A percentile compares a stretch with the other conserved stretches of the same genome.
Evolutionary conservation across 2,888 invertebrate genomes (phyloP).

Genomic region (Cephus pulcher): DNA sequence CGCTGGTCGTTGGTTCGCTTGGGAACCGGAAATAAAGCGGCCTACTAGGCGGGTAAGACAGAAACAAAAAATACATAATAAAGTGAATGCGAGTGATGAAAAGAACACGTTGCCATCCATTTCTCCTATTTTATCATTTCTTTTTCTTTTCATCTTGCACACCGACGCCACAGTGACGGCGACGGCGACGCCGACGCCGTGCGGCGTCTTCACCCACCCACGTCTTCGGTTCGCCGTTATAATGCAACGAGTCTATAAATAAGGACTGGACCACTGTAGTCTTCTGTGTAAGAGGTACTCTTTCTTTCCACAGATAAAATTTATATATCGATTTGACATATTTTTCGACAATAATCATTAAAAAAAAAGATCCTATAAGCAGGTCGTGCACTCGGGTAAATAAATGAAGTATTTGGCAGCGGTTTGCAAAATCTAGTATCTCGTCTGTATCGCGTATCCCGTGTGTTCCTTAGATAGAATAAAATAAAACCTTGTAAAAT

Average conservation of each 20-base stretch:
- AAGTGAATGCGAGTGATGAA: neutral
- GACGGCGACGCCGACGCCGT: constrained; percentile 15
- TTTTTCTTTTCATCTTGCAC: neutral
- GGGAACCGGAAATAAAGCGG: neutral
- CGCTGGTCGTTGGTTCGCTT: neutral
- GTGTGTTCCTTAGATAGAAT: neutral
- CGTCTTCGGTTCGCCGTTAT: constrained; percentile 9
- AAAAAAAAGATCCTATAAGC: neutral
- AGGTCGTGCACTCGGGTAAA: neutral
- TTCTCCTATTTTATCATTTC: neutral
- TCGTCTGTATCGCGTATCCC: neutral
- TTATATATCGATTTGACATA: neutral
- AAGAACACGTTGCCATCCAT: neutral
- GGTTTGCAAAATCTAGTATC: neutral
- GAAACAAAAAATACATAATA: neutral
- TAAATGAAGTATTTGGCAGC: neutral
- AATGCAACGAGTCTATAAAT: constrained; percentile 25
- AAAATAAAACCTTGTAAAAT: neutral
- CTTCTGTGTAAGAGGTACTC: neutral
- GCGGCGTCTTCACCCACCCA: constrained; percentile 16
- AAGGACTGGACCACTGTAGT: constrained; percentile 1
- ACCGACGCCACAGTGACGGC: neutral
- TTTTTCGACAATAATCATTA: neutral
- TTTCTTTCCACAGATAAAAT: neutral
- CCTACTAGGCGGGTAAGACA: neutral